Base-by-base conservation (phyloP, 2,113 vertebrate genomes). In the Amblyopsis rosae region DNA sequence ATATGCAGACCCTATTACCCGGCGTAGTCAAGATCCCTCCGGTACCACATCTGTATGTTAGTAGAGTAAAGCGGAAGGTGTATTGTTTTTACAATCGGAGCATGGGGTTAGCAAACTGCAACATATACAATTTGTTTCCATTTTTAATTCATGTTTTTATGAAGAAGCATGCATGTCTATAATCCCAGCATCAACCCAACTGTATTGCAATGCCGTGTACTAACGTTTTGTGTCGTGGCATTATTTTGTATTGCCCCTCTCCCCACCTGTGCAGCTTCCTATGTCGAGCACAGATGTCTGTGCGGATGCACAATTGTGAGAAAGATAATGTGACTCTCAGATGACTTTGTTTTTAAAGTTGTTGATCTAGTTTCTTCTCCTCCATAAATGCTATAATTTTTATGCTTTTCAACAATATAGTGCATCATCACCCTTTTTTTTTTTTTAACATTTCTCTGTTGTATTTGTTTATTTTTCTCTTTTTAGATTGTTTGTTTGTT, bases 401-500 rank as follows among this genome's bases (percentile, higher is more conserved):
- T 65, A 32, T 17, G 19, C 62, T 65, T 65, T 35, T 53, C 12
- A 16, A 9, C 13, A 35, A n/a, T 41, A 54, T 16, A 10, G 62
- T 35, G 61, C 70, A 17, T 41, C n/a, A 4, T 47, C 3, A 47
- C 46, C 47, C 64, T 68, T 62, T 50, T 12, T 12, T 59, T 68
- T 4, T 55, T 46, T 76, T 76, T 70, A 77, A 50, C 67, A 47
- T 76, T 64, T 41, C 60, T 76, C 65, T 41, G 75, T 62, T 72
- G 15, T 80, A 63, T 75, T 67, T 6, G 46, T 65, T 60, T 65
- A 35, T 60, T 59, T 70, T 80, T 62, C 77, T 75, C 65, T 48
- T 90, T 90, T 91, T 88, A 90, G 79, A 87, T 89, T 79, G 78
- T 93, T 93, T 79, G 78, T 93, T 93, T 92, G 92, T 32, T 32